A percentile compares a stretch with the other conserved stretches of the same genome.
Conservation (phyloP, 2,113 vertebrate genomes). For the Macroglossus sobrinus region DNA sequence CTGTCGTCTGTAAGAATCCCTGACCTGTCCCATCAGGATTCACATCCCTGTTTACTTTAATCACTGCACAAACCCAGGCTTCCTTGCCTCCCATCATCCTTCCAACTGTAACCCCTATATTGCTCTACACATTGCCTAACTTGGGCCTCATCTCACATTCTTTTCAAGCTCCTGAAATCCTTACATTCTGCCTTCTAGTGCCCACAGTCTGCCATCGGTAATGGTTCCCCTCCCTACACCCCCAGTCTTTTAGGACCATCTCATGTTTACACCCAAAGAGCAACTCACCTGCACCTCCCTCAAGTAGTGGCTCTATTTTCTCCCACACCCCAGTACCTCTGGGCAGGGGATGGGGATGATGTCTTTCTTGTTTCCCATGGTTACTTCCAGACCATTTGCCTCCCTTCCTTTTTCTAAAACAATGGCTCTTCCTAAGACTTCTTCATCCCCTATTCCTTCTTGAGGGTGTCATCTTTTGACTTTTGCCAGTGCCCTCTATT, state of each 20-base stretch:
- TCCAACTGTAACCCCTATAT: not conserved
- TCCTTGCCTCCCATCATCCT: not conserved
- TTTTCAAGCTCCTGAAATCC: not conserved
- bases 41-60: not conserved
- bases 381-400: not conserved
- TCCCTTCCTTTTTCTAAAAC: not conserved
- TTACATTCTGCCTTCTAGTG: not conserved
- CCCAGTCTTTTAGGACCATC: not conserved
- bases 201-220: not conserved
- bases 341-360: not conserved
- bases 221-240: not conserved
- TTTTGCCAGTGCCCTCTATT: not conserved
- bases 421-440: not conserved
- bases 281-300: not conserved
- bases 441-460: not conserved
- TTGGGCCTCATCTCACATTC: not conserved
- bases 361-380: not conserved
- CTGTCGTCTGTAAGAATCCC: conserved; percentile 17
- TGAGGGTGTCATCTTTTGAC: not conserved
- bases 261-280: not conserved
- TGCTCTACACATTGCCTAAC: not conserved
- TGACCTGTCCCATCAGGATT: not conserved
- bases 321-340: not conserved
- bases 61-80: not conserved
- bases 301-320: not conserved